These are phyloP conservation scores for Leiothrix lutea DNA, from an alignment of 2,113 vertebrate genomes.

Conservation along the genomic window DNA sequence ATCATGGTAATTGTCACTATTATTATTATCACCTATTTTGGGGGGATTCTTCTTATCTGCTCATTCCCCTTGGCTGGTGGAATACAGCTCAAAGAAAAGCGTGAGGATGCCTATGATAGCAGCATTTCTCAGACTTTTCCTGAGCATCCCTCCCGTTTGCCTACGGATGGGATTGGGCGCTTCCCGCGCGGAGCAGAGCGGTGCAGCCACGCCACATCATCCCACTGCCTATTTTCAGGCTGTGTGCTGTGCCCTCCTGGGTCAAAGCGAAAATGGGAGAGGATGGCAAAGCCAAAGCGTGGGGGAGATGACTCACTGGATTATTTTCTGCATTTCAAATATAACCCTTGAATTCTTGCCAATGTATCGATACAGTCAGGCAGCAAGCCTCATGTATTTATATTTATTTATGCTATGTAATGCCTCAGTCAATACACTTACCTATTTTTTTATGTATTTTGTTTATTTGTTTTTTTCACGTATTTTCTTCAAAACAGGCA, in stretches of 20 bases:
- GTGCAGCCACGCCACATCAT: background rate
- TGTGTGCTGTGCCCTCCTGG: background rate
- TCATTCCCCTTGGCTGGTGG: background rate
- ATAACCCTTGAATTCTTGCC: conserved; percentile 24
- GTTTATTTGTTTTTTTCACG: background rate
- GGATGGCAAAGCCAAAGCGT: conserved; percentile 33
- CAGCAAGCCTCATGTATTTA: background rate
- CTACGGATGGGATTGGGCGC: background rate
- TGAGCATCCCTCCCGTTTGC: background rate
- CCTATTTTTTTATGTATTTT: background rate
- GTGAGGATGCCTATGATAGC: background rate
- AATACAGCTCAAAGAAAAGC: background rate
- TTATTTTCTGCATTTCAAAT: conserved; percentile 46
- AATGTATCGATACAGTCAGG: conserved; percentile 12
- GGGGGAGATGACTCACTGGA: conserved; percentile 36
- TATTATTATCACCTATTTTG: background rate
- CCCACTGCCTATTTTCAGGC: conserved; percentile 11
- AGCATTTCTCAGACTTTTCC: background rate
- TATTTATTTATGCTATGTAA: background rate
- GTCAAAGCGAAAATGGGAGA: conserved; percentile 7
- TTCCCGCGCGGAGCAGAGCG: background rate
- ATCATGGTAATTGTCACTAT: background rate
- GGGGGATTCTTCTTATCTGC: background rate
- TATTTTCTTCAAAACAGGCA: background rate
- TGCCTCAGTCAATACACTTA: background rate